phyloP scores from a whole-genome alignment of 2,113 vertebrate genomes.

The Gymnobelideus leadbeateri region DNA sequence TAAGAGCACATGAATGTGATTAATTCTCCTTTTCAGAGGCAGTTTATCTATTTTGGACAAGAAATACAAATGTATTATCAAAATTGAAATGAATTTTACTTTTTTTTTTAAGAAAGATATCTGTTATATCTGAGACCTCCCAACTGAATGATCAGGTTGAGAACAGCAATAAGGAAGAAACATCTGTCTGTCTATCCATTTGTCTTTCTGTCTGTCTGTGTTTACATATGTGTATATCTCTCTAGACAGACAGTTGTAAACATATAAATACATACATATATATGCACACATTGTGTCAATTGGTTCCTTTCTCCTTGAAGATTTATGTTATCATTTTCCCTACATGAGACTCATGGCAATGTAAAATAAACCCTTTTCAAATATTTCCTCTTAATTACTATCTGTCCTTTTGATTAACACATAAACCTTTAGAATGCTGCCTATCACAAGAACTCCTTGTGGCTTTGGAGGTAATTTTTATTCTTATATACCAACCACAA shows the following conservation, averaged over 20 bases:
- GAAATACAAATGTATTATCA: neutral
- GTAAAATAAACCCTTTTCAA: neutral
- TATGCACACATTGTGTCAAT: neutral
- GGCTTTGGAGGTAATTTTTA: conserved; percentile 37
- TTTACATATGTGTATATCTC: too few relatives aligned
- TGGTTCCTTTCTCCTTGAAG: neutral
- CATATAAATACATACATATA: neutral
- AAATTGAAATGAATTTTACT: neutral
- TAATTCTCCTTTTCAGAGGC: neutral
- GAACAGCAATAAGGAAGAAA: neutral
- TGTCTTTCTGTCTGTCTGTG: too few relatives aligned
- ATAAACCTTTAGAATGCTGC: neutral
- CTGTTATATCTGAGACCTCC: neutral
- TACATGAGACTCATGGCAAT: neutral
- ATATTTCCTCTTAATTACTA: neutral
- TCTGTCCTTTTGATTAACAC: neutral
- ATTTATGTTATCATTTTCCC: neutral
- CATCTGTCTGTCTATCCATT: too few relatives aligned
- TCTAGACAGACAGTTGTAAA: too few relatives aligned
- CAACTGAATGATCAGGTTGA: neutral
- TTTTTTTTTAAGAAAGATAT: neutral
- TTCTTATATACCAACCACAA: conserved; percentile 46
- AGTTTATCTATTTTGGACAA: neutral
- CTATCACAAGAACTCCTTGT: neutral
- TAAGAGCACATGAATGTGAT: neutral